These are phyloP conservation scores for Nothoprocta perdicaria DNA, from an alignment of 2,113 vertebrate species.

Conservation along the genomic window DNA sequence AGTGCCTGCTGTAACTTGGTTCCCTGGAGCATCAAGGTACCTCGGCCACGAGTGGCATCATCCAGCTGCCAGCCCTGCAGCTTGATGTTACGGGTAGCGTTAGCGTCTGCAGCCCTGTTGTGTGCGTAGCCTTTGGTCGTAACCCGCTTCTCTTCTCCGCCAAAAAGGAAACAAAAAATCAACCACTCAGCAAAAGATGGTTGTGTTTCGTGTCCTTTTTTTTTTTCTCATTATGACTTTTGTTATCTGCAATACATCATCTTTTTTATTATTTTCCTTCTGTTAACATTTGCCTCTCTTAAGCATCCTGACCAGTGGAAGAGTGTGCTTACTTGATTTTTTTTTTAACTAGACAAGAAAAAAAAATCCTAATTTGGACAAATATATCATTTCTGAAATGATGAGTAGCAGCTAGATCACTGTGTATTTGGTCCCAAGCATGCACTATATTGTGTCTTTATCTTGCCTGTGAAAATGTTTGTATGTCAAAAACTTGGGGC, in stretches of 20 bases:
- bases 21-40: slow-evolving; percentile 83
- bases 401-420: not conserved
- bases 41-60: slow-evolving; percentile 44
- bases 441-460: not conserved
- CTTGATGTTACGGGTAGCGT: slow-evolving; percentile 53
- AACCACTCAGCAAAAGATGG: not conserved
- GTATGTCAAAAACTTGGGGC: not conserved
- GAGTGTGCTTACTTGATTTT: not conserved
- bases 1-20: slow-evolving; percentile 85
- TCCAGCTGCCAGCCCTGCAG: slow-evolving; percentile 28
- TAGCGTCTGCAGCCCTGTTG: not conserved
- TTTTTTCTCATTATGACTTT: not conserved
- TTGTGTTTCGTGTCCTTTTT: not conserved
- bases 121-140: not conserved
- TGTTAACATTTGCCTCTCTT: not conserved
- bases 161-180: not conserved
- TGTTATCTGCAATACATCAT: not conserved
- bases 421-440: not conserved
- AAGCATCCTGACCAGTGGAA: not conserved
- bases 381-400: not conserved
- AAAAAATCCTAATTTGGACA: not conserved
- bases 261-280: not conserved
- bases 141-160: not conserved
- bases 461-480: not conserved
- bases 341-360: not conserved